Evolutionary conservation across 2,888 invertebrate genomes (phyloP).

Genomic region (Lasioglossum malachurum): DNA sequence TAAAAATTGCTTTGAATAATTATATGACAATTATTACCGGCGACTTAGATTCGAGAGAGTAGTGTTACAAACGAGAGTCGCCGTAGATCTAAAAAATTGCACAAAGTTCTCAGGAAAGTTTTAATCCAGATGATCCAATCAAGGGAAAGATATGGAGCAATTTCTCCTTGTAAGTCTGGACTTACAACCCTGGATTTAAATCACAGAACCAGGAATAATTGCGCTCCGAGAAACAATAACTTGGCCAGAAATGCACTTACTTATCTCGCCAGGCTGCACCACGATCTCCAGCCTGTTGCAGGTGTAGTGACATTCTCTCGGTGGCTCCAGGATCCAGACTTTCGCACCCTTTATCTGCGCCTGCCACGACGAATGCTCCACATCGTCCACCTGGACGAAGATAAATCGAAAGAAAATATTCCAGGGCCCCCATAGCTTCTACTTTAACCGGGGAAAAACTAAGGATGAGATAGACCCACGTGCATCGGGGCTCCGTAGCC

Average conservation of each 20-base stretch:
- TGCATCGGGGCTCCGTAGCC: slow-evolving; percentile 98
- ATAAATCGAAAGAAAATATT: background rate
- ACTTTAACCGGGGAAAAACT: background rate
- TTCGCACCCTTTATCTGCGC: slow-evolving; percentile 96
- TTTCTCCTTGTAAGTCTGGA: background rate
- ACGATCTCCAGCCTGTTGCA: slow-evolving; percentile 90
- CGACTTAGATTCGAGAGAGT: too few species aligned
- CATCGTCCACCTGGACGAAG: slow-evolving; percentile 93
- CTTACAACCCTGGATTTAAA: background rate
- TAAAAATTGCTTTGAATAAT: too few species aligned
- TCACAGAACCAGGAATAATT: background rate
- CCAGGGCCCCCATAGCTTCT: background rate
- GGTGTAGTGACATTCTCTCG: slow-evolving; percentile 94
- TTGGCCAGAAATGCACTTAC: slow-evolving; percentile 86
- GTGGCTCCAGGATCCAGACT: slow-evolving; percentile 95
- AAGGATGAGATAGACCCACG: slow-evolving; percentile 86
- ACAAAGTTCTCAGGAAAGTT: too few species aligned
- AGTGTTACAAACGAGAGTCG: too few species aligned
- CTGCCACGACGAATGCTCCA: slow-evolving; percentile 98
- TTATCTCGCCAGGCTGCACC: slow-evolving; percentile 95
- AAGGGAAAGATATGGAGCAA: background rate
- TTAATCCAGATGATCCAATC: background rate
- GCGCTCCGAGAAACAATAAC: background rate
- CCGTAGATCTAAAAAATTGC: too few species aligned
- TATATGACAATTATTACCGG: too few species aligned